A percentile compares a stretch with the other conserved stretches of the same genome.
Conservation (phyloP, 1,140 invertebrate species). For the Drepana arcuata region DNA sequence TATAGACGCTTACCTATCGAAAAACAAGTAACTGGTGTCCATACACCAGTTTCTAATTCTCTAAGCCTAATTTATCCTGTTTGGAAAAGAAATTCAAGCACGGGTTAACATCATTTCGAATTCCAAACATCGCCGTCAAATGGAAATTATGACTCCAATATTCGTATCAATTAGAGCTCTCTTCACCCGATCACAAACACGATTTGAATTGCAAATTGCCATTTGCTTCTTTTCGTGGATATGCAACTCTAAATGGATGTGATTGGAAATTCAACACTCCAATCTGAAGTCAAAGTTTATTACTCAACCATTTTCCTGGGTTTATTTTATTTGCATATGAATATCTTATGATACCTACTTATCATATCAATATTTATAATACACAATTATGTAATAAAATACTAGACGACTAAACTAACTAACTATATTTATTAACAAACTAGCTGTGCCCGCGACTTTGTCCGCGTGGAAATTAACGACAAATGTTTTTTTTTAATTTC, state of each 20-base stretch:
- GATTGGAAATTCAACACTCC: constrained; percentile 34
- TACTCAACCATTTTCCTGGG: background rate
- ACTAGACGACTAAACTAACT: background rate
- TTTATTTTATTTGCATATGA: background rate
- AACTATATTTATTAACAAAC: background rate
- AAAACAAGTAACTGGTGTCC: too few species aligned
- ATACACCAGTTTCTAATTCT: too few species aligned
- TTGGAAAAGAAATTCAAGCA: too few species aligned
- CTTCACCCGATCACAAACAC: constrained; percentile 29
- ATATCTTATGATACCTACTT: background rate
- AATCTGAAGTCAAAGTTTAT: background rate
- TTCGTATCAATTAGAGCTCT: constrained; percentile 45
- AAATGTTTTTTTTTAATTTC: too few species aligned
- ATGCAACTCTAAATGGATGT: constrained; percentile 26
- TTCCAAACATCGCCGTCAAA: too few species aligned
- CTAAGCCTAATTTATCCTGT: too few species aligned
- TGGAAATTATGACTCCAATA: too few species aligned
- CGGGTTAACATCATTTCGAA: too few species aligned
- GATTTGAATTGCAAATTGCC: constrained; percentile 52
- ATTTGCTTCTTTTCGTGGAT: constrained; percentile 27
- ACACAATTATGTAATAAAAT: background rate
- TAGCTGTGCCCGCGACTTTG: background rate
- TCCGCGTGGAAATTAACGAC: too few species aligned
- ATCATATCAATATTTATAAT: background rate
- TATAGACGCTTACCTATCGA: too few species aligned